Evolutionary conservation across 2,797 vertebrate species (phyloP), one percentile per base, ranked within the genome.

Genomic region (Cynopterus sphinx): DNA sequence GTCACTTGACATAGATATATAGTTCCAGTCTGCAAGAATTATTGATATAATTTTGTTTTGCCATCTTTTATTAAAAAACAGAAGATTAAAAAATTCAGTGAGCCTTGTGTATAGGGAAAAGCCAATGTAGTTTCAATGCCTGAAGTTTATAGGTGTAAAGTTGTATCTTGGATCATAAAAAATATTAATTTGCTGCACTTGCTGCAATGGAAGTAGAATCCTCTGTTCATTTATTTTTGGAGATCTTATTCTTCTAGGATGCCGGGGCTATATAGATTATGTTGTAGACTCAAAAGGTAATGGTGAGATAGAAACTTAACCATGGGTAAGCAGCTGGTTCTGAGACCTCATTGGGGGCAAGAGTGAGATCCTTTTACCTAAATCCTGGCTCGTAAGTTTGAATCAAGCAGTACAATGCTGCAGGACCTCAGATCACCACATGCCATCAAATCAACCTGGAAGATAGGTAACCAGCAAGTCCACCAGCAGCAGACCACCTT

Each of bases 31-130:
- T 13, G 88, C 22, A 91, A 96, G 59, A 96, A 92, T 94, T 96
- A 95, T 71, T 87, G 82, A 86, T 95, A 88, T 33, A 57, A 77
- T 94, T 94, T 93, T 91, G 36, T 90, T 95, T 96, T 46, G 59
- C 46, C 31, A 73, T 53, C 41, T 90, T 91, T 95, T 81, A 93
- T 95, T 95, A 61, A 84, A 65, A 90, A 86, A 83, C 70, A 43
- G 41, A n/a, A 59, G 70, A 43, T 87, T 36, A 74, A 85, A 92
- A 88, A 88, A 88, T 81, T 51, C 74, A 70, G 73, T 43, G 51
- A 77, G 8, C 46, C 46, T 61, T 75, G n/a, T 83, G 19, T 82
- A 36, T 5, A 6, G 36, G 28, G 57, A 70, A 84, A 92, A 77
- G 28, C 33, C 71, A 78, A 33, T 31, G 12, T 28, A 79, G 36